These are phyloP conservation scores for Naja naja DNA, from an alignment of 2,113 vertebrate genomes.

Conservation along the genomic window DNA sequence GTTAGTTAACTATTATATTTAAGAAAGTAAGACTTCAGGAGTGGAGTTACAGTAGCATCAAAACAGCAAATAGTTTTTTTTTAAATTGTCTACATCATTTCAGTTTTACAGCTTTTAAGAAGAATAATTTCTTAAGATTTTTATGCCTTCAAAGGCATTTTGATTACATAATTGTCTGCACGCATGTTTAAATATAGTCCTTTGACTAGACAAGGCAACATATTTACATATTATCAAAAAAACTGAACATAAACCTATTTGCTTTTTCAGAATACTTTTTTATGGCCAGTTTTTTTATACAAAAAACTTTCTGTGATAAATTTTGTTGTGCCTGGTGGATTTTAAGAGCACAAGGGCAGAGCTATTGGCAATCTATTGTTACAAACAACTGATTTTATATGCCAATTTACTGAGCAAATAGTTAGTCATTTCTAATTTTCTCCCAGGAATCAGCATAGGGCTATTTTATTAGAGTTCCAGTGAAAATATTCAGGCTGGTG, in stretches of 20 bases:
- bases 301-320: background rate
- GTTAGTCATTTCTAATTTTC: background rate
- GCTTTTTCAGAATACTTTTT: background rate
- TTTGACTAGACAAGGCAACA: background rate
- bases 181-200: background rate
- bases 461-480: conserved; percentile 5
- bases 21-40: background rate
- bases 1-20: background rate
- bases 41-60: no score
- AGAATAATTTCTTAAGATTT: background rate
- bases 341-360: background rate
- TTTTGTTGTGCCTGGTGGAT: background rate
- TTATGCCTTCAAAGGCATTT: background rate
- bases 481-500: background rate
- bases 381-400: background rate
- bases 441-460: background rate
- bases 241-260: background rate
- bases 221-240: background rate
- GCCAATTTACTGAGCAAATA: background rate
- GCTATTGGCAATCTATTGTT: background rate
- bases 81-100: background rate
- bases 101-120: background rate
- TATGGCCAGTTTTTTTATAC: background rate
- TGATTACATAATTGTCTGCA: background rate
- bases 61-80: background rate